Evolutionary conservation across 2,113 vertebrate genomes (phyloP).

Genomic region (Xerus inauris): DNA sequence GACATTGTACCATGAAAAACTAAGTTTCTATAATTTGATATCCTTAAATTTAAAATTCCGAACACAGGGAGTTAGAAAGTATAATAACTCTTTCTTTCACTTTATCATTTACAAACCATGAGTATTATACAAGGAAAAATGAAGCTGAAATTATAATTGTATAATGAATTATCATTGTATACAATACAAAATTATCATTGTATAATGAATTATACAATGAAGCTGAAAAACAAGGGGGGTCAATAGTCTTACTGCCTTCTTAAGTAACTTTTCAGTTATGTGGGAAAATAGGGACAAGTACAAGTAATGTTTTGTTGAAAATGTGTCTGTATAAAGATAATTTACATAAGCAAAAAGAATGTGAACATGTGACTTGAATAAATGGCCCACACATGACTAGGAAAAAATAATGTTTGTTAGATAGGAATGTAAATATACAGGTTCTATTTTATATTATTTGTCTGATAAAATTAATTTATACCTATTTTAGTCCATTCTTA

Average conservation of each 20-base stretch:
- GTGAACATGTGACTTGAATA: background rate
- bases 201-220: no score
- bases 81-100: background rate
- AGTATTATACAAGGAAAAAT: background rate
- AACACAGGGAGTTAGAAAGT: background rate
- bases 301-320: background rate
- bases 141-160: no score
- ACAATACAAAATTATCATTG: no score
- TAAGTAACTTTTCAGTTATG: background rate
- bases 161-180: no score
- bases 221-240: background rate
- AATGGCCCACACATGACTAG: background rate
- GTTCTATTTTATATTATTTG: background rate
- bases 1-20: background rate
- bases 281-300: background rate
- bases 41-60: background rate
- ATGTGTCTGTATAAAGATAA: background rate
- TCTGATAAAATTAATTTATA: background rate
- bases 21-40: background rate
- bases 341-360: background rate
- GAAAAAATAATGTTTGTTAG: background rate
- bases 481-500: background rate
- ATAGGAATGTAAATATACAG: background rate
- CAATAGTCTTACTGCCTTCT: background rate
- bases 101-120: background rate